phyloP scores from a whole-genome alignment of 1,140 invertebrate genomes.

The Drosophila gunungcola region DNA sequence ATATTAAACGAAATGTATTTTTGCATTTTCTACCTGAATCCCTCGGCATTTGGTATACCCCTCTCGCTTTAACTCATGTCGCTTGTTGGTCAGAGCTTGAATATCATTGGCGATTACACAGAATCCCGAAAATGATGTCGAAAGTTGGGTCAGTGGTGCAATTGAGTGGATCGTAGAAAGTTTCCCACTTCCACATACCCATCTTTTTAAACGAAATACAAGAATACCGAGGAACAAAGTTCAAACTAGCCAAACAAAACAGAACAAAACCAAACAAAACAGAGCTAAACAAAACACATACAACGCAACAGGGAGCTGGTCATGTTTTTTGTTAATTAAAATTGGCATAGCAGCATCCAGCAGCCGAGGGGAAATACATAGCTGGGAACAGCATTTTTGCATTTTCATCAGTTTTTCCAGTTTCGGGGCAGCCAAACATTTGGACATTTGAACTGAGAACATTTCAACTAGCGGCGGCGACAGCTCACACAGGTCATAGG shows the following conservation, averaged over 20 bases:
- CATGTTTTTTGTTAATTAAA: slow-evolving; percentile 80
- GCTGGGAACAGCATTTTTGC: slow-evolving; percentile 49
- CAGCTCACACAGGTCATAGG: slow-evolving; percentile 10
- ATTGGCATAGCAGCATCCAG: slow-evolving; percentile 56
- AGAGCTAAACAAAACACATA: slow-evolving; percentile 36
- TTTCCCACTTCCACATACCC: background rate
- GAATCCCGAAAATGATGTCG: slow-evolving; percentile 38
- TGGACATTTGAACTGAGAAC: slow-evolving; percentile 10
- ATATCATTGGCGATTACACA: background rate
- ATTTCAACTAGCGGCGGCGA: slow-evolving; percentile 15
- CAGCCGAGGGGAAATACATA: background rate
- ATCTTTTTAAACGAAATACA: slow-evolving; percentile 17
- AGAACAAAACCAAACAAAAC: slow-evolving; percentile 50
- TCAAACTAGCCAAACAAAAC: slow-evolving; percentile 46
- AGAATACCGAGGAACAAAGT: slow-evolving; percentile 22
- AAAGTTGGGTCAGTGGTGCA: slow-evolving; percentile 4
- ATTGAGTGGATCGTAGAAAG: slow-evolving; percentile 21
- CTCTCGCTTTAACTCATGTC: background rate
- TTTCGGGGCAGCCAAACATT: slow-evolving; percentile 2
- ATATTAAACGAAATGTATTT: no score
- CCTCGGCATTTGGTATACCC: background rate
- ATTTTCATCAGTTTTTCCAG: slow-evolving; percentile 45
- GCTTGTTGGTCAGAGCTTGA: background rate
- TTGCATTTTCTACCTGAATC: background rate
- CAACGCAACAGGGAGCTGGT: slow-evolving; percentile 61